Evolutionary conservation across 2,113 vertebrate genomes (phyloP).

Genomic region (Dicerorhinus sumatrensis): DNA sequence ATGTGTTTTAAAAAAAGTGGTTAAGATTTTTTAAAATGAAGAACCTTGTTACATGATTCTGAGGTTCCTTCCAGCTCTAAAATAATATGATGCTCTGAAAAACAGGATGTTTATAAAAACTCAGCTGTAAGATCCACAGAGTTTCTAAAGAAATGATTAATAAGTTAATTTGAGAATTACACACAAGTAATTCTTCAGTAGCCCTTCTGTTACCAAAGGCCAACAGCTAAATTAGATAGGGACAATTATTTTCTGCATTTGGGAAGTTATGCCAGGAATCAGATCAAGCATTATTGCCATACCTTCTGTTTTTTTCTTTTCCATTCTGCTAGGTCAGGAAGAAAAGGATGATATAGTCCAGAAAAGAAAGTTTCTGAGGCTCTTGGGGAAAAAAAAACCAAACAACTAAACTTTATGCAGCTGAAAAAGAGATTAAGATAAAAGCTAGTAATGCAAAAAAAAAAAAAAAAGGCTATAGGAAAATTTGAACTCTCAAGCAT

Average conservation of each 20-base stretch:
- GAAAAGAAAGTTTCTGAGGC: neutral
- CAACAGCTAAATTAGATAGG: neutral
- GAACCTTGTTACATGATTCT: neutral
- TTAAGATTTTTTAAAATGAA: neutral
- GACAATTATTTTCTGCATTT: constrained; percentile 34
- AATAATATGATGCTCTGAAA: neutral
- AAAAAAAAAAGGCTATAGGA: neutral
- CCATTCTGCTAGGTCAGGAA: neutral
- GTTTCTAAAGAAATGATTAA: constrained; percentile 24
- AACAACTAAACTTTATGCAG: neutral
- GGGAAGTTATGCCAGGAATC: constrained; percentile 5
- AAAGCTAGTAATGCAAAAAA: neutral
- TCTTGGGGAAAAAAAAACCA: neutral
- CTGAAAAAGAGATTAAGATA: constrained; percentile 56
- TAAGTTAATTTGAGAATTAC: constrained; percentile 30
- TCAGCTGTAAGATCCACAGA: neutral
- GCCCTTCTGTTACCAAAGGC: neutral
- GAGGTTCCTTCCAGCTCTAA: neutral
- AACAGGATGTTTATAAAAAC: constrained; percentile 34
- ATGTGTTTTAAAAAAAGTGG: neutral
- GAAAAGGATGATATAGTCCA: neutral
- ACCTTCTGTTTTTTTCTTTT: neutral
- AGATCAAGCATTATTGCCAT: neutral
- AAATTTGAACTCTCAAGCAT: constrained; percentile 5
- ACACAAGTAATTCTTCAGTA: neutral